A percentile compares a stretch with the other conserved stretches of the same genome.
Conservation (phyloP, 2,113 vertebrate species). For the Tyrannus savana region DNA sequence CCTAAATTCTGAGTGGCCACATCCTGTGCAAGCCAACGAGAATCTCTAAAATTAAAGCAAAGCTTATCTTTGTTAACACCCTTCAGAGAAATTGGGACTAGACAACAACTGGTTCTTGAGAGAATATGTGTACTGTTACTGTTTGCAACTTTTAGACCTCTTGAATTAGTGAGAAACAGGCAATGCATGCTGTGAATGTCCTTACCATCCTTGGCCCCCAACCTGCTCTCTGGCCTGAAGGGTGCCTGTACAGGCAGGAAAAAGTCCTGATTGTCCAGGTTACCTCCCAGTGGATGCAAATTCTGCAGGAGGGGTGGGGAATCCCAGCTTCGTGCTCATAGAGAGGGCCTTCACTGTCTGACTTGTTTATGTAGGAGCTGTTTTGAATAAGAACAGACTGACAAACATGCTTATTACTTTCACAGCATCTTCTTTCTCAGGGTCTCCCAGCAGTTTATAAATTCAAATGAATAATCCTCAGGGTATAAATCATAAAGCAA, state of each 20-base stretch:
- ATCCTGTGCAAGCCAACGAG: background rate
- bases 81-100: background rate
- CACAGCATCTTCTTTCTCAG: background rate
- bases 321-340: background rate
- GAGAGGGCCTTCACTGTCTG: background rate
- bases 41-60: background rate
- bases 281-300: background rate
- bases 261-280: background rate
- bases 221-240: background rate
- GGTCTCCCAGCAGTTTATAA: background rate
- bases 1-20: background rate
- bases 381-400: background rate
- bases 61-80: background rate
- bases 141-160: background rate
- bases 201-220: background rate
- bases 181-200: rapidly evolving
- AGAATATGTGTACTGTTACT: background rate
- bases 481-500: background rate
- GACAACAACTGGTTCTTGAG: background rate
- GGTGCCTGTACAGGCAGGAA: background rate
- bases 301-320: background rate
- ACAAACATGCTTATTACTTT: background rate
- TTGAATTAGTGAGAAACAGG: background rate
- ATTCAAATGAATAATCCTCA: background rate
- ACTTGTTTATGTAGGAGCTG: background rate